phyloP scores from a whole-genome alignment of 1,140 invertebrate species.

The Oreohelix idahoensis region DNA sequence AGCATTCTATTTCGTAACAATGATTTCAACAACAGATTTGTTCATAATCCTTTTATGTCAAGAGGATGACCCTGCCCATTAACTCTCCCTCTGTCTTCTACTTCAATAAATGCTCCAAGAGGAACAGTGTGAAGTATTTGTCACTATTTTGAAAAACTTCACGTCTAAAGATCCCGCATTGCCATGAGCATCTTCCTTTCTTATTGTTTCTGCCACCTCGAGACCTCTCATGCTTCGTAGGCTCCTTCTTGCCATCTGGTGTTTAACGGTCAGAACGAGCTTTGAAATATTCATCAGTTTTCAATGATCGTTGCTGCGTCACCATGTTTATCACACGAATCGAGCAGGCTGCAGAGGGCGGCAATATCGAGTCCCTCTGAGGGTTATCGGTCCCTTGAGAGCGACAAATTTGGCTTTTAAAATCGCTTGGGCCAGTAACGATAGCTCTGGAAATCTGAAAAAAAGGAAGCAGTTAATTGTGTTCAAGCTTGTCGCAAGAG shows the following conservation, averaged over 20 bases:
- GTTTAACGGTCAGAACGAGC: background rate
- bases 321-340: background rate
- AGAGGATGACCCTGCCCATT: background rate
- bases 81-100: background rate
- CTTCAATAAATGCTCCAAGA: background rate
- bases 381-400: background rate
- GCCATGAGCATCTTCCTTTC: background rate
- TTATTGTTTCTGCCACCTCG: background rate
- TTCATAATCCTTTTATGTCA: background rate
- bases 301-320: background rate
- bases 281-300: conserved; percentile 14
- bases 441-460: no score
- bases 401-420: background rate
- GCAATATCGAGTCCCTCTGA: background rate
- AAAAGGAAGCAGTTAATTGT: no score
- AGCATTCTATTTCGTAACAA: background rate
- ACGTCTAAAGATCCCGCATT: background rate
- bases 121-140: no score
- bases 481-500: no score
- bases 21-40: background rate
- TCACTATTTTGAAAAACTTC: no score
- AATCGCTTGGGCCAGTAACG: no score
- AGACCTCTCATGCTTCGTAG: background rate
- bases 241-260: conserved; percentile 7
- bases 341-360: no score